Evolutionary conservation across 2,113 vertebrate genomes (phyloP), one percentile per base, ranked within the genome.

Genomic region (Cathartes aura): DNA sequence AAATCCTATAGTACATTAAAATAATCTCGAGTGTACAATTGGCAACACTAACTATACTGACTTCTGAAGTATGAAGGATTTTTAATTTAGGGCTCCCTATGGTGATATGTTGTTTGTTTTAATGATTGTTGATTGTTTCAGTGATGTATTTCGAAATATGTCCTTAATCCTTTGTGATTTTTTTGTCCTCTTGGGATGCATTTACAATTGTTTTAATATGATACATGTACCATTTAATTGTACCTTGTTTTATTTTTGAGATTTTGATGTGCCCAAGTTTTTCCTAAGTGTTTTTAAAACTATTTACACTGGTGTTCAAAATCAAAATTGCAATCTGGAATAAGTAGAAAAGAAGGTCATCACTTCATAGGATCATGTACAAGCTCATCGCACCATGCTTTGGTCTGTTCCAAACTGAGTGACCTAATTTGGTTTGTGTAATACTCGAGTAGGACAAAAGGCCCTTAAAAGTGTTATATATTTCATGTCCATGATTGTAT

Each of bases 61-160:
- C 75, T 96, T 96, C 76, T 95, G 93, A 94, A 89, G 91, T 96
- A 95, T 91, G 89, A 95, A 97, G 53, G 76, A 92, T 95, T 96
- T 97, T 96, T 96, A 97, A 95, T 95, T 96, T 95, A 93, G 48
- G 72, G 36, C 70, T 97, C 92, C 92, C 93, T 84, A 67, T 91
- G 94, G 95, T 95, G 72, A 53, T 56, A 92, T 84, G 52, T 91
- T 94, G 60, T 75, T 95, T 96, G 30, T 91, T 97, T 93, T 95
- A 95, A 93, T 79, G 83, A 79, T 75, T 84, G 83, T 89, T 95
- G 76, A 91, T 97, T 84, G 89, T 78, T 89, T 95, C 36, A n/a
- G 36, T 90, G 80, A 86, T 95, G 29, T 89, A 92, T 93, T 93
- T 93, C 48, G 42, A 96, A 93, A 93, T 74, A 60, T 38, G 36